Evolutionary conservation across 2,888 invertebrate genomes (phyloP).

Genomic region (Stratiomys singularior): DNA sequence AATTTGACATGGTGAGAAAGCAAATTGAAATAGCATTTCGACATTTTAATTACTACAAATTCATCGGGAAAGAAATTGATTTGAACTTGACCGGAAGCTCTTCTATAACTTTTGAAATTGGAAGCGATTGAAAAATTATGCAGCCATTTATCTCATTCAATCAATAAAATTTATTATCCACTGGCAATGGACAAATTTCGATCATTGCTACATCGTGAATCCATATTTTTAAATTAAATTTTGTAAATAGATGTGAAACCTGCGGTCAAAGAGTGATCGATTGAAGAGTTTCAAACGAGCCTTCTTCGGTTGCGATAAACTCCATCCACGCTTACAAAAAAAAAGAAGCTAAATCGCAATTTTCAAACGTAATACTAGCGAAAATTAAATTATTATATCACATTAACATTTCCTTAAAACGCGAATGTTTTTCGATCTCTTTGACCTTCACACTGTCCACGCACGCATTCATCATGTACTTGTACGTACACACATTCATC

Average conservation of each 20-base stretch:
- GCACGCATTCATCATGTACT: no score
- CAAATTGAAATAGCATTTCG: no score
- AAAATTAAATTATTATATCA: not conserved
- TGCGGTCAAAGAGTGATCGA: not conserved
- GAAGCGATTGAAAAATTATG: no score
- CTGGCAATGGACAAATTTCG: no score
- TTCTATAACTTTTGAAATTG: no score
- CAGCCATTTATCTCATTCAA: no score
- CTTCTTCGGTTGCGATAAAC: not conserved
- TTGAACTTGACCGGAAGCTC: not conserved
- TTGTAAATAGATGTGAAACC: no score
- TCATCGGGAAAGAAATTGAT: not conserved
- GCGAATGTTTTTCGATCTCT: not conserved
- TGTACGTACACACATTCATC: not conserved
- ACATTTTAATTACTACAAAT: no score
- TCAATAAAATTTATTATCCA: no score
- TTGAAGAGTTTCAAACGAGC: not conserved
- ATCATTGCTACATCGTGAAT: no score
- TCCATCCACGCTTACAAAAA: not conserved
- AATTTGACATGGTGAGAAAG: no score
- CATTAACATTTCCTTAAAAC: not conserved
- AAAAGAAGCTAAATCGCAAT: not conserved
- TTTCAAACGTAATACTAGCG: not conserved
- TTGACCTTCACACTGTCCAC: constrained; percentile 36
- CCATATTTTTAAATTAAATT: no score